phyloP scores from a whole-genome alignment of 2,888 invertebrate species.

The Lycophotia porphyrea region DNA sequence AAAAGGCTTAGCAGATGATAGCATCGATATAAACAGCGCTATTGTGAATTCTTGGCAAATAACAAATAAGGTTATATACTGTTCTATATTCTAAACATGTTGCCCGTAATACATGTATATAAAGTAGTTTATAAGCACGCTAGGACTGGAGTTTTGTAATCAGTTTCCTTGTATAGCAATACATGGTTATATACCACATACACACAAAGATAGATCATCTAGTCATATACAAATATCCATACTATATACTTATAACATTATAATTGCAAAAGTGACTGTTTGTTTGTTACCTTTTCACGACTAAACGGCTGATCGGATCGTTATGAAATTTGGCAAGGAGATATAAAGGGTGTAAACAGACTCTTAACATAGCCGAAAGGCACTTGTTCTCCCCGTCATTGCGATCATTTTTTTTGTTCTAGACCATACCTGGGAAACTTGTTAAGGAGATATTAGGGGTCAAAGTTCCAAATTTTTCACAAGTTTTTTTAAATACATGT shows the following conservation, averaged over 20 bases:
- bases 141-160: constrained; percentile 9
- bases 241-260: not conserved
- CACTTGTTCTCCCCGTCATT: too few relatives aligned
- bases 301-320: too few relatives aligned
- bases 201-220: not conserved
- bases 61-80: not conserved
- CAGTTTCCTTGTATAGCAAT: constrained; percentile 23
- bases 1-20: not conserved
- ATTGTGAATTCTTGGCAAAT: constrained; percentile 1
- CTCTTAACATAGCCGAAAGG: too few relatives aligned
- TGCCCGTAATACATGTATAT: not conserved
- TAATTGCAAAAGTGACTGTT: not conserved
- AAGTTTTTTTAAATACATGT: too few relatives aligned
- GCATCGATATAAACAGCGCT: not conserved
- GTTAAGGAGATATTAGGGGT: too few relatives aligned
- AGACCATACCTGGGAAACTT: too few relatives aligned
- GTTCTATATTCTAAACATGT: constrained; percentile 7
- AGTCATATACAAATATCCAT: not conserved
- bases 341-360: too few relatives aligned
- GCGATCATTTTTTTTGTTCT: too few relatives aligned
- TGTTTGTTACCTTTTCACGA: not conserved
- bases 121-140: constrained; percentile 8
- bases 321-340: too few relatives aligned
- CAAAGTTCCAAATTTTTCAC: too few relatives aligned
- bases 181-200: not conserved